These are phyloP conservation scores for Ichneumon xanthorius DNA, from an alignment of 2,888 invertebrate genomes.

Conservation along the genomic window DNA sequence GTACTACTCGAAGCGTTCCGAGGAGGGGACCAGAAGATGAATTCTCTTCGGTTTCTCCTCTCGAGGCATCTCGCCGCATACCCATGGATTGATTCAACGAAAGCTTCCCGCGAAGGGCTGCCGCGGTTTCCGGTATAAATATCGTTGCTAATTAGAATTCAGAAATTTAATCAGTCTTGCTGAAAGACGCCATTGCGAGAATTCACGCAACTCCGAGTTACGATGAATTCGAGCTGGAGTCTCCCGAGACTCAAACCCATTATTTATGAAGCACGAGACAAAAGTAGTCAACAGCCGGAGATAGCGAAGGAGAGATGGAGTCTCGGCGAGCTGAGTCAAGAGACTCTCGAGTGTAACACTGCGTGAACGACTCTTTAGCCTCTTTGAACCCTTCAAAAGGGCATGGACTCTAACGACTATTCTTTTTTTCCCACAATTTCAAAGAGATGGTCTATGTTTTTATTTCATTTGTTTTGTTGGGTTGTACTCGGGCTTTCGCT, in stretches of 20 bases:
- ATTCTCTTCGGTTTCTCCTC: background rate
- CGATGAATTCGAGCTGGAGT: background rate
- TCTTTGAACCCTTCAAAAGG: background rate
- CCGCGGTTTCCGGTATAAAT: constrained; percentile 3
- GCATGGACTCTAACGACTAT: constrained; percentile 23
- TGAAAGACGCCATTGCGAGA: background rate
- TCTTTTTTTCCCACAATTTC: constrained; percentile 6
- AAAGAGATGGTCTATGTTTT: background rate
- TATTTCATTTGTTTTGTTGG: background rate
- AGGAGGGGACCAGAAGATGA: background rate
- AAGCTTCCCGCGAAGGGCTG: background rate
- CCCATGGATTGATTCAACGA: constrained; percentile 28
- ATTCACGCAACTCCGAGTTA: background rate
- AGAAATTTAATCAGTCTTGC: constrained; percentile 6
- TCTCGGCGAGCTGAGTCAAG: background rate
- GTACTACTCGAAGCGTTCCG: constrained; percentile 30
- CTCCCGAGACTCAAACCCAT: background rate
- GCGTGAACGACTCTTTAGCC: constrained; percentile 13
- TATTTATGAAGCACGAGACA: background rate
- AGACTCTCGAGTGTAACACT: constrained; percentile 4
- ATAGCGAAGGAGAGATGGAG: background rate
- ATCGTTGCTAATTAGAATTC: constrained; percentile 27
- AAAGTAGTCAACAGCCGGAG: background rate
- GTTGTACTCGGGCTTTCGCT: background rate
- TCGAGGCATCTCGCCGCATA: background rate